Conservation (phyloP, 2,113 vertebrate genomes). For the Pogona vitticeps region DNA sequence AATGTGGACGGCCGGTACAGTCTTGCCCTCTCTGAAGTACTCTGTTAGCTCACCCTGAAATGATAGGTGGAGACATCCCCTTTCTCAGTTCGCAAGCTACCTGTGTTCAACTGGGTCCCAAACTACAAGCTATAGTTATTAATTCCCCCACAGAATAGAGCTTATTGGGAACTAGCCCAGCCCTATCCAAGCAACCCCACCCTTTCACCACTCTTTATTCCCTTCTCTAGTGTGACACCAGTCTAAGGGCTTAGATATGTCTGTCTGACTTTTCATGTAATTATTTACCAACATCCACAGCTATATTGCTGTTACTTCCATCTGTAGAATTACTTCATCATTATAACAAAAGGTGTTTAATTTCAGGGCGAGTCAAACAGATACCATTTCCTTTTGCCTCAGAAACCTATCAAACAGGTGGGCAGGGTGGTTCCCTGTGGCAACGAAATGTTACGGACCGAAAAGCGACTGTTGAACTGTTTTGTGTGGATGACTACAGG, state of each 20-base stretch:
- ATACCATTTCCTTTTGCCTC: background rate
- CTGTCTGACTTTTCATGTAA: background rate
- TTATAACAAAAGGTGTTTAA: constrained; percentile 27
- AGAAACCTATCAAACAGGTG: background rate
- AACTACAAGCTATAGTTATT: background rate
- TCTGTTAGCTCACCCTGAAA: background rate
- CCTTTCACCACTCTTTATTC: background rate
- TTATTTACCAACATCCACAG: background rate
- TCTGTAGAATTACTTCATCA: background rate
- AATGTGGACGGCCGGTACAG: background rate
- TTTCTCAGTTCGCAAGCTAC: background rate
- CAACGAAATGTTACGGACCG: background rate
- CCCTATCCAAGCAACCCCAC: background rate
- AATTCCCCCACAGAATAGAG: background rate
- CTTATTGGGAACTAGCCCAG: background rate
- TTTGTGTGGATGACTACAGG: background rate
- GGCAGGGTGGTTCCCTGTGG: background rate
- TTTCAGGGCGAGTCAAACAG: background rate
- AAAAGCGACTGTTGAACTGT: accelerated
- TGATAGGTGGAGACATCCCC: background rate
- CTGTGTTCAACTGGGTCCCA: background rate
- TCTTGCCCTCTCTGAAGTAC: background rate
- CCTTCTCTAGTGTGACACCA: background rate
- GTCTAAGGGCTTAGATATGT: background rate
- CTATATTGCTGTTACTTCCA: background rate